Percentiles rank a stretch among this genome's conserved stretches.
These are phyloP conservation scores for Protaetia brevitarsis DNA, from an alignment of 1,140 invertebrate genomes.

Conservation along the genomic window DNA sequence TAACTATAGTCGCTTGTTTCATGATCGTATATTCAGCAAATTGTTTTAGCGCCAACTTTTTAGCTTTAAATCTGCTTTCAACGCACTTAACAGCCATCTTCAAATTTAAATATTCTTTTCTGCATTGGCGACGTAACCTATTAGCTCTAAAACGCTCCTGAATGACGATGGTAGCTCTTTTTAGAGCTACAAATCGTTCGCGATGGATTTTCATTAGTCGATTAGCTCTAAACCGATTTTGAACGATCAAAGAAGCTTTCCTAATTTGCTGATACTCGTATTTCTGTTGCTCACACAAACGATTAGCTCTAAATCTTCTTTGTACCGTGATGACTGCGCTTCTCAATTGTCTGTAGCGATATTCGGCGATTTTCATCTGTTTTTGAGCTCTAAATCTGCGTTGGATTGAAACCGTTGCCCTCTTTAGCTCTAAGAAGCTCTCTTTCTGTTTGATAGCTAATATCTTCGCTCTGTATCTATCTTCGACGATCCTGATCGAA, in stretches of 20 bases:
- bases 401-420: slow-evolving; percentile 54
- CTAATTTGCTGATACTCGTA: slow-evolving; percentile 42
- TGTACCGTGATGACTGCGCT: slow-evolving; percentile 35
- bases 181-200: slow-evolving; percentile 35
- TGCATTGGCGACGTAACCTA: background rate
- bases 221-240: slow-evolving; percentile 44
- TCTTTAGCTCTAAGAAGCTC: slow-evolving; percentile 43
- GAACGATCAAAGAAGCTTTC: too few species aligned
- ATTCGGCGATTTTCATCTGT: slow-evolving; percentile 26
- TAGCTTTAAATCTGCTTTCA: slow-evolving; percentile 48
- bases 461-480: slow-evolving; percentile 48
- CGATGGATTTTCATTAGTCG: background rate
- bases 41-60: slow-evolving; percentile 40
- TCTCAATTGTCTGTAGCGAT: slow-evolving; percentile 34
- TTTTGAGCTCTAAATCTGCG: slow-evolving; percentile 51
- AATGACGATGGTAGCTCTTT: slow-evolving; percentile 41
- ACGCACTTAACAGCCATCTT: slow-evolving; percentile 33
- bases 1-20: background rate
- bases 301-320: slow-evolving; percentile 26
- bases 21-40: slow-evolving; percentile 38
- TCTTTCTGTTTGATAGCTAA: slow-evolving; percentile 30
- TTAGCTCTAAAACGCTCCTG: slow-evolving; percentile 35
- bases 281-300: slow-evolving; percentile 29
- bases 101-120: slow-evolving; percentile 34
- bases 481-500: too few species aligned